Percentiles rank a stretch among this genome's conserved stretches.
Conservation (phyloP, 1,140 invertebrate genomes). For the Spodoptera litura region DNA sequence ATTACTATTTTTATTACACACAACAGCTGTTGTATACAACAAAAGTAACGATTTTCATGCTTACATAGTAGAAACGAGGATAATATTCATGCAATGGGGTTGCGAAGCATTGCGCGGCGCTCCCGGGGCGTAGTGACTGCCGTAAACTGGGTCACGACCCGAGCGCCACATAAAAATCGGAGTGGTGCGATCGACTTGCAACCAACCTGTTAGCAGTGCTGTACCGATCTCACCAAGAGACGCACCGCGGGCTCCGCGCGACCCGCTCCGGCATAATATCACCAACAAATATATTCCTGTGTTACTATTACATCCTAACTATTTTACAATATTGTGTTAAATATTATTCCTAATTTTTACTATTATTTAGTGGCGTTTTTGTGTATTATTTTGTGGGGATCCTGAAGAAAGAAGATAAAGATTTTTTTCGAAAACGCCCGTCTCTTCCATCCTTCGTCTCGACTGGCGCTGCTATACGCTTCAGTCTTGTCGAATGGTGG, state of each 20-base stretch:
- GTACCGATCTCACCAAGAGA: conserved; percentile 2
- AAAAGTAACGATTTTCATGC: conserved; percentile 6
- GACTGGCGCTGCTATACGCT: conserved; percentile 67
- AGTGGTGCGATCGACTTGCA: conserved; percentile 30
- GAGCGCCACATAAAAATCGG: conserved; percentile 27
- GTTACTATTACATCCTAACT: not conserved
- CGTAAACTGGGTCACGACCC: conserved; percentile 28
- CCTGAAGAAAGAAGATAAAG: conserved; percentile 51
- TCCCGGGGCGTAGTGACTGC: not conserved
- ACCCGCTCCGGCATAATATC: not conserved
- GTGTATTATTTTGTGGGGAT: not conserved
- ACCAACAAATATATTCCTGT: not conserved
- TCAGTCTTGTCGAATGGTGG: conserved; percentile 86
- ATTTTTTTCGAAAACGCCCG: conserved; percentile 11
- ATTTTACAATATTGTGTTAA: no score
- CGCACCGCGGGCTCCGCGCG: not conserved
- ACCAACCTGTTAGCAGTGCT: conserved; percentile 33
- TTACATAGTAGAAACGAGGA: not conserved
- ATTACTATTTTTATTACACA: not conserved
- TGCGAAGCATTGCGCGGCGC: conserved; percentile 6
- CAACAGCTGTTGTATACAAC: not conserved
- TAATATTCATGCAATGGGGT: conserved; percentile 17
- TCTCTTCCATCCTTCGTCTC: conserved; percentile 72
- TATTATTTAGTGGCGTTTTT: not conserved
- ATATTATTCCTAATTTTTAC: no score